A percentile compares a stretch with the other conserved stretches of the same genome.
Evolutionary conservation across 2,888 invertebrate species (phyloP).

Genomic region (Operophtera brumata): DNA sequence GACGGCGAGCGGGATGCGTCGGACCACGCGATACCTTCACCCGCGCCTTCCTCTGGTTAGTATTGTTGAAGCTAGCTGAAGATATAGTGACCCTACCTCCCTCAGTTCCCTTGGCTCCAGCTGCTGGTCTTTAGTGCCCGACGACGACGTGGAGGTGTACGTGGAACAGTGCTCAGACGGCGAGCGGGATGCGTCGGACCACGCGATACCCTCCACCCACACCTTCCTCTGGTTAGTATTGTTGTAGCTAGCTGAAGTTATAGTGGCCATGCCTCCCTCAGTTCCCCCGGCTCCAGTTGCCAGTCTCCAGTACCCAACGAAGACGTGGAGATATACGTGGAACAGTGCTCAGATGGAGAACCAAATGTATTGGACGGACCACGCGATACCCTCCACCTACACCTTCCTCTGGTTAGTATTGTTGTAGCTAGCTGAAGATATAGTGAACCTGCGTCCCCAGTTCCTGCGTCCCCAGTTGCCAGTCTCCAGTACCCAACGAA

Average conservation of each 20-base stretch:
- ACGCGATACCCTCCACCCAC: conserved; percentile 70
- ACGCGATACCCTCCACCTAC: conserved; percentile 70
- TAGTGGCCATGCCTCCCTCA: conserved; percentile 52
- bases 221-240: conserved; percentile 55
- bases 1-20: conserved; percentile 83
- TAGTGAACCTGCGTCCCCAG: conserved; percentile 46
- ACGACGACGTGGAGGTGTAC: conserved; percentile 86
- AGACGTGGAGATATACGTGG: conserved; percentile 86
- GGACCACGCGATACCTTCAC: conserved; percentile 70
- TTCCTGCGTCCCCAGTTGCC: conserved; percentile 53
- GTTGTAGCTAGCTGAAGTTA: neutral
- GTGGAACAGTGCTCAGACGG: conserved; percentile 86
- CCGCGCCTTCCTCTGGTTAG: conserved; percentile 65
- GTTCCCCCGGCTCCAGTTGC: conserved; percentile 72
- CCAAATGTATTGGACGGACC: conserved; percentile 79
- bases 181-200: conserved; percentile 81
- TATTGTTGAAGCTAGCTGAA: neutral
- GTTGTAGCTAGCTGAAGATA: neutral
- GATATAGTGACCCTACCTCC: conserved; percentile 33
- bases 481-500: too few species aligned
- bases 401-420: conserved; percentile 55
- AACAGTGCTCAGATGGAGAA: conserved; percentile 85
- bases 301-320: conserved; percentile 80
- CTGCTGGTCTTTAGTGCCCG: conserved; percentile 45
- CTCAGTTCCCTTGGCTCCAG: conserved; percentile 65